Evolutionary conservation across 2,797 vertebrate species (phyloP).

Genomic region (Artibeus lituratus): DNA sequence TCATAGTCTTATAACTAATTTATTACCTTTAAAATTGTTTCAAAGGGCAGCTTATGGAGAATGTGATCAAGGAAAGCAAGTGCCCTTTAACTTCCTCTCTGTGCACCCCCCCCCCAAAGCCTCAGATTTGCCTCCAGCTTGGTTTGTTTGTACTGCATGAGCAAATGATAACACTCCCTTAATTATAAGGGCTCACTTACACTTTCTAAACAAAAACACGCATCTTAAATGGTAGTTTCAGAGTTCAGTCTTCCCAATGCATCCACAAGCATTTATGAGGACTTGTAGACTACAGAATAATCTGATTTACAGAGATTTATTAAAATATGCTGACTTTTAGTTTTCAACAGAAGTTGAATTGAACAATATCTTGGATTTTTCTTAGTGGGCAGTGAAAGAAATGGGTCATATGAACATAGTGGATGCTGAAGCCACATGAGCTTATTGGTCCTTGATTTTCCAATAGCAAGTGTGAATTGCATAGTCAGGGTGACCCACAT

Average conservation of each 20-base stretch:
- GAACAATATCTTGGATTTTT: constrained; percentile 7
- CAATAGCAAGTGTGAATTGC: background rate
- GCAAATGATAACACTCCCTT: background rate
- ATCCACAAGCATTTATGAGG: background rate
- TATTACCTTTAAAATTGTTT: constrained; percentile 29
- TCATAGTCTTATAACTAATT: background rate
- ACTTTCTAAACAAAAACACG: background rate
- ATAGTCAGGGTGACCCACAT: background rate
- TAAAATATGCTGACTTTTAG: background rate
- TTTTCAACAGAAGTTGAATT: background rate
- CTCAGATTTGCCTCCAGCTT: background rate
- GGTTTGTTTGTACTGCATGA: background rate
- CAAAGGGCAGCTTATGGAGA: background rate
- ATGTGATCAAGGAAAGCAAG: background rate
- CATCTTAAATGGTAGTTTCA: background rate
- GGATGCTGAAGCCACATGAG: background rate
- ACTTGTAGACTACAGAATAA: background rate
- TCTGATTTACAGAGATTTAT: background rate
- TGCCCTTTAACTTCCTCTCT: background rate
- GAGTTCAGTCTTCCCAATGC: background rate
- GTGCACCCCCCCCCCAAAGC: fast-evolving
- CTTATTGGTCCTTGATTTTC: background rate
- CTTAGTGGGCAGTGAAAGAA: background rate
- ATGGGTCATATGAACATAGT: background rate
- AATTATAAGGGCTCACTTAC: background rate